Base-by-base conservation (phyloP, 2,113 vertebrate genomes). In the Platichthys stellatus region DNA sequence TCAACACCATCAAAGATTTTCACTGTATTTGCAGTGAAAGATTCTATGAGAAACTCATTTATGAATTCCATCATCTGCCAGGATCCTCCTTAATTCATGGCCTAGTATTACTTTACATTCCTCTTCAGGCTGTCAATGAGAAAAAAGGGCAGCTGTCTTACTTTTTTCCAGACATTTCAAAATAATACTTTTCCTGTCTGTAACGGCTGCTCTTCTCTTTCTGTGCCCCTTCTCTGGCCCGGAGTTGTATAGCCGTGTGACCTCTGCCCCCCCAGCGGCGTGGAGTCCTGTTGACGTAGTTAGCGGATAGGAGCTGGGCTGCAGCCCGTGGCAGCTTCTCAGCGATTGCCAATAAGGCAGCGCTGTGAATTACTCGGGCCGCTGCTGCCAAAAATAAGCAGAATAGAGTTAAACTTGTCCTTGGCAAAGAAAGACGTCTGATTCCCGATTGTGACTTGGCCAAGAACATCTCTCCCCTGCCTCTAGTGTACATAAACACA, bases 381-480 rank as follows among this genome's bases (percentile, higher is more conserved):
- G 23, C 74, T 47, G 65, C 74, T 80, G 84, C 86, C 90, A 91
- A 90, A 88, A 90, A 90, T 89, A 92, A 86, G 89, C 81, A 85
- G 75, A 89, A 85, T 78, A 69, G 78, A 90, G 88, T 88, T 88
- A 90, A 92, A 91, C 82, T 84, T 88, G 84, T 89, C 81, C 78
- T 92, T 89, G 89, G 89, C 88, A 83, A 60, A 82, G 83, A 71
- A 63, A 81, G 49, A 77, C 1, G 83, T 93, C 84, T 86, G 86
- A 91, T 86, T 89, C 81, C 78, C 68, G 88, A 90, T 81, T 90
- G 84, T 86, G 73, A 40, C 17, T 49, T 5, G 6, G 89, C 90
- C 92, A 93, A 90, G 81, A 92, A 91, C 90, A 91, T 88, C 82
- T 79, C 72, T 79, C 77, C 87, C 81, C 81, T 78, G 84, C 74